Evolutionary conservation across 2,888 invertebrate species (phyloP), one percentile per base, ranked within the genome.

Genomic region (Drosophila lutescens): DNA sequence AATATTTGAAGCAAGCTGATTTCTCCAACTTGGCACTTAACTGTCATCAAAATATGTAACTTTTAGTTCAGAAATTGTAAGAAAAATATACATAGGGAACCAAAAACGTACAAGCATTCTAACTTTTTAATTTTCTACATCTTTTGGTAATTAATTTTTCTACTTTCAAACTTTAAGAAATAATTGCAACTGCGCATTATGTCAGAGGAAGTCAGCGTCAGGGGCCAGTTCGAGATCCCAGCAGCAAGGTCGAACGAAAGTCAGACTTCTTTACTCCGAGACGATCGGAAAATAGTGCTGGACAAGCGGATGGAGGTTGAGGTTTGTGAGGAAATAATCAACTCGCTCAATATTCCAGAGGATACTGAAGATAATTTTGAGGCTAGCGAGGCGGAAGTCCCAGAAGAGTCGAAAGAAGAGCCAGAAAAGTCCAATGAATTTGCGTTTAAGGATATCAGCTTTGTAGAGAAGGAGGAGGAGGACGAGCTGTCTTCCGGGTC

Each of bases 171-270:
- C 34, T 44, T 23, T 23, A 4, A 4, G 15, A 17, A 30, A 30
- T 8, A 44, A 23, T 8, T 51, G 68, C 54, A 59, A 34, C 36
- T 26, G 40, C 10, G 20, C 41, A 67, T 26, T 50, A 70, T 70
- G 70, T 70, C 70, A 40, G 44, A 51, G 40, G 34, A 26, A 49
- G 38, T 51, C 50, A 13, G 15, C 20, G n/a, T 17, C 55, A 23
- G 54, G 50, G n/a, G 51, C 12, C 32, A 46, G 9, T 15, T 54
- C 26, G 41, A 70, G 17, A 60, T 40, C 41, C 30, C 58, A 41
- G 41, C 26, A 34, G 41, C 26, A 57, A 50, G 44, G 9, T 26
- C 49, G 40, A 38, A 49, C 23, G 36, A 51, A 8, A 69, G 55
- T 46, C 61, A 32, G 17, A 53, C 23, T 12, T 51, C 41, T 20